Evolutionary conservation across 2,888 invertebrate genomes (phyloP), one percentile per base, ranked within the genome.

Genomic region (Mactromeris polynyma): DNA sequence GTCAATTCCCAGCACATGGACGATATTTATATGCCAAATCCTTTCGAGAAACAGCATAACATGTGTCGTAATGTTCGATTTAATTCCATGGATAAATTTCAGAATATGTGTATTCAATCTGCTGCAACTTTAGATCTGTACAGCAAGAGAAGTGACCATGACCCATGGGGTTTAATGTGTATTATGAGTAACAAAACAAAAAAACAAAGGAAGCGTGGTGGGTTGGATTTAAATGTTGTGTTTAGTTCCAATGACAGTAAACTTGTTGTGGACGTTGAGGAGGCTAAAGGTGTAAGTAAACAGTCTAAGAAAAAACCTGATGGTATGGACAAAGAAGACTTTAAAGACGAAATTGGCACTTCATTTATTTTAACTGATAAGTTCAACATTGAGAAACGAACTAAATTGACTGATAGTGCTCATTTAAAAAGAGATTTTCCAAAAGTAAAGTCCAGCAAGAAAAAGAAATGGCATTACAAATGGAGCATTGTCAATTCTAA

Each of bases 1-100:
- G 31, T 86, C 17, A 21, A 81, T 21, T 54, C 36, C 11, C 36
- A 54, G 17, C 86, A 86, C 40, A 51, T 17, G 36, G 33, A 51
- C 31, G 54, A 81, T 46, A 82, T 86, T 54, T 86, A 77, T 73
- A 54, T 86, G 9, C 21, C 38, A 7, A 86, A 86, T 33, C 86
- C 86, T 7, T 77, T 54, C 54, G 86, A 86, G 31, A 58, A 19
- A 38, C 36, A 58, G 17, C 86, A 86, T 33, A 86, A 86, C 64
- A 51, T 86, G 26, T 86, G 86, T 51, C 40, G 38, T 9, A 86
- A 86, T 73, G 86, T 81, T 19, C n/a, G 31, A 26, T 26, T 7
- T 9, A 36, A 40, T 2, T 26, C 38, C n/a, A n/a, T 86, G 17
- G 51, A 73, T 17, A 81, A 77, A 11, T 86, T 86, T 26, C 21